These are phyloP conservation scores for Hydroisotoma schaefferi DNA, from an alignment of 2,888 invertebrate species.

Conservation along the genomic window DNA sequence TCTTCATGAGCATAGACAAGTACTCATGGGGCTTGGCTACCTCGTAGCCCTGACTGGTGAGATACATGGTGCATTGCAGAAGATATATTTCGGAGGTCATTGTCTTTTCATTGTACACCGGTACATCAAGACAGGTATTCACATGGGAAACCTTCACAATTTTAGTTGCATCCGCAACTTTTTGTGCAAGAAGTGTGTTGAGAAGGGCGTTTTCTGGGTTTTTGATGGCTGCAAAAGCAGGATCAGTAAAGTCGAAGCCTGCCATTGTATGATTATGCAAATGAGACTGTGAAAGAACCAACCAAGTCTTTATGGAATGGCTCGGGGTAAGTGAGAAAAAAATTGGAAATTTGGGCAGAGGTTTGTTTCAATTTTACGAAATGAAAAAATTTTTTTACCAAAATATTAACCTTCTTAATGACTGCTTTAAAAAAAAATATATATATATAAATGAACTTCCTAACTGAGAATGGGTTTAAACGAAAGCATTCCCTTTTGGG, in stretches of 20 bases:
- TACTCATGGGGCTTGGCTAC: background rate
- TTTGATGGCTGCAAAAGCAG: background rate
- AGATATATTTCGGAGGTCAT: background rate
- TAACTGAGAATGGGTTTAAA: too few species aligned
- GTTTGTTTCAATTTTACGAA: too few species aligned
- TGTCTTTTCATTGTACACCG: background rate
- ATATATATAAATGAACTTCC: too few species aligned
- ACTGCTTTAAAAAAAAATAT: too few species aligned
- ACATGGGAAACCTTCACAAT: background rate
- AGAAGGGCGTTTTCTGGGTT: background rate
- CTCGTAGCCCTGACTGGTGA: background rate
- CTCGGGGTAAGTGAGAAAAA: too few species aligned
- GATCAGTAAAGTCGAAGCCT: background rate
- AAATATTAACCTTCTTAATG: too few species aligned
- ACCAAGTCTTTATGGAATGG: too few species aligned
- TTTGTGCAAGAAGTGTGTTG: background rate
- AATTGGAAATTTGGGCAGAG: too few species aligned
- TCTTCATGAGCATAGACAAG: constrained; percentile 3
- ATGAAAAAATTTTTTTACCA: too few species aligned
- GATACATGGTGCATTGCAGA: background rate
- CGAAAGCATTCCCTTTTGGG: too few species aligned
- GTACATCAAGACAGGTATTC: background rate
- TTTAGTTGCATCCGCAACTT: background rate
- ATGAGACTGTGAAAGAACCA: too few species aligned
- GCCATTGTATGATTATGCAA: background rate